phyloP scores from a whole-genome alignment of 2,888 invertebrate genomes.

The Eustalomyia histrio region DNA sequence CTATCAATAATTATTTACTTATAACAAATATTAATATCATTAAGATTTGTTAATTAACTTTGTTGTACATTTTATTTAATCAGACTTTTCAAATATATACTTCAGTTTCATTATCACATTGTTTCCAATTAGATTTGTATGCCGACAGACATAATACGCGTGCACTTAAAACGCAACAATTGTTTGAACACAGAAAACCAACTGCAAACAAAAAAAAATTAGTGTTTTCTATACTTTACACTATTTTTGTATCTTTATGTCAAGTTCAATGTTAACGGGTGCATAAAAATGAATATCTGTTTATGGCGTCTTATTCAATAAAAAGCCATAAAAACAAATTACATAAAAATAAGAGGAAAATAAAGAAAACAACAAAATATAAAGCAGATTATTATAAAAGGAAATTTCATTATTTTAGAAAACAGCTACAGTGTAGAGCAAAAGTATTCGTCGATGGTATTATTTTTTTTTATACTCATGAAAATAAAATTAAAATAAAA shows the following conservation, averaged over 20 bases:
- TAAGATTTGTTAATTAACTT: neutral
- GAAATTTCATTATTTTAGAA: neutral
- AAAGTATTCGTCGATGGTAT: too few relatives aligned
- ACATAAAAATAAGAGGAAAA: conserved; percentile 8
- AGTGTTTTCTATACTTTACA: neutral
- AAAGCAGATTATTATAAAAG: neutral
- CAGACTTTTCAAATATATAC: neutral
- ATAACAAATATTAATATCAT: neutral
- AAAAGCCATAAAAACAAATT: neutral
- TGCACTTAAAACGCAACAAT: conserved; percentile 12
- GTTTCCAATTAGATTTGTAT: neutral
- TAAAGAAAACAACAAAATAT: neutral
- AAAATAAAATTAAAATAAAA: too few relatives aligned
- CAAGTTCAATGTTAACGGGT: conserved; percentile 44
- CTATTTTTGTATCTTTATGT: conserved; percentile 9
- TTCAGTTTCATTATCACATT: conserved; percentile 16
- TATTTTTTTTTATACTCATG: too few relatives aligned
- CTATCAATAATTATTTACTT: neutral
- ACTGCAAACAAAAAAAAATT: neutral
- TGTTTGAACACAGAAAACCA: neutral
- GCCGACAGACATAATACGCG: neutral
- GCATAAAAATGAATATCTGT: neutral
- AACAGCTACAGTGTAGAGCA: too few relatives aligned
- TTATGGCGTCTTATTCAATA: conserved; percentile 18
- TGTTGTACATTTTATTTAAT: neutral